These are phyloP conservation scores for Eupithecia vulgata DNA, from an alignment of 2,888 invertebrate genomes.

Conservation along the genomic window DNA sequence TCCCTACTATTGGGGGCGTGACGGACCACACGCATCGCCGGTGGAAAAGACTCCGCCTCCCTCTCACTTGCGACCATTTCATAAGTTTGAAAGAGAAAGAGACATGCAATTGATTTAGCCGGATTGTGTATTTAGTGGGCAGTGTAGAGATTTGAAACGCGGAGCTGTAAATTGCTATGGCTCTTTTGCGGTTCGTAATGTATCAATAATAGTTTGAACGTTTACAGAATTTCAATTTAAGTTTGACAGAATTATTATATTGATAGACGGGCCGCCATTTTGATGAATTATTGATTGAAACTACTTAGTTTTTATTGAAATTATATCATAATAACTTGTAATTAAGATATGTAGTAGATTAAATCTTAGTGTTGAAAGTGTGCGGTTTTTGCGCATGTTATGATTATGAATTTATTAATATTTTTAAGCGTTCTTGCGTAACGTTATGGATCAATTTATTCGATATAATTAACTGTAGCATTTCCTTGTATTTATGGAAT, in stretches of 20 bases:
- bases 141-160: constrained; percentile 81
- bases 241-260: constrained; percentile 82
- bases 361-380: constrained; percentile 34
- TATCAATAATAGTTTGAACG: constrained; percentile 79
- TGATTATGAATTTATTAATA: constrained; percentile 22
- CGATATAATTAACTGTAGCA: not conserved
- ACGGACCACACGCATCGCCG: constrained; percentile 56
- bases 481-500: not conserved
- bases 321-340: constrained; percentile 56
- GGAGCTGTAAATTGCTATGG: constrained; percentile 79
- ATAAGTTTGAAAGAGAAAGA: constrained; percentile 51
- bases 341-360: constrained; percentile 42
- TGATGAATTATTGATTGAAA: constrained; percentile 73
- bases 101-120: constrained; percentile 75
- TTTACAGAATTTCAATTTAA: constrained; percentile 80
- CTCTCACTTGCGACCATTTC: constrained; percentile 37
- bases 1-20: constrained; percentile 72
- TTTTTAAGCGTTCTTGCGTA: constrained; percentile 1
- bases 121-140: constrained; percentile 80
- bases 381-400: constrained; percentile 31
- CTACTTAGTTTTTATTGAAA: constrained; percentile 50
- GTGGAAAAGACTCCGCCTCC: constrained; percentile 50
- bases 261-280: constrained; percentile 73
- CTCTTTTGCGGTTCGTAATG: constrained; percentile 80
- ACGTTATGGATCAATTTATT: constrained; percentile 8